These are phyloP conservation scores for Andrena marginata DNA, from an alignment of 2,888 invertebrate genomes.

Conservation along the genomic window DNA sequence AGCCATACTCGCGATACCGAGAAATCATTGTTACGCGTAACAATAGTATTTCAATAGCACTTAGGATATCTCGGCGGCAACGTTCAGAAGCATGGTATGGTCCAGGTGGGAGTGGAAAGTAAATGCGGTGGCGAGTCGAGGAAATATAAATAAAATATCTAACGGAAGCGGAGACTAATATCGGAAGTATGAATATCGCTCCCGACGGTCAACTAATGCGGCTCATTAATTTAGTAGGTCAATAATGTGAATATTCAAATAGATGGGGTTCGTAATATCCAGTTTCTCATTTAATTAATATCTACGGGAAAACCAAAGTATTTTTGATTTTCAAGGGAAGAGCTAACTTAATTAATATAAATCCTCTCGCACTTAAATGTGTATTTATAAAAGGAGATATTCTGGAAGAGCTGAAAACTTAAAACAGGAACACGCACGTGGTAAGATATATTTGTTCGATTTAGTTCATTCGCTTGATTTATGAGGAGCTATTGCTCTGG, in stretches of 20 bases:
- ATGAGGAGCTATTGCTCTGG: neutral
- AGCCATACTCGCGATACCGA: neutral
- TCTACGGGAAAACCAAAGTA: neutral
- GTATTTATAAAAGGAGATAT: neutral
- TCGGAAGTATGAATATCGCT: neutral
- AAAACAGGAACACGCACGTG: neutral
- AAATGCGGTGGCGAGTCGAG: neutral
- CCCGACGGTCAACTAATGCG: neutral
- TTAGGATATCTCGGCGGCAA: neutral
- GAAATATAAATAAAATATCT: neutral
- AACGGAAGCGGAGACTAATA: neutral
- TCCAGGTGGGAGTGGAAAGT: neutral
- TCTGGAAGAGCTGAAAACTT: neutral
- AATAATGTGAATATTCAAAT: neutral
- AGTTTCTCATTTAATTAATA: neutral
- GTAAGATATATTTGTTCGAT: neutral
- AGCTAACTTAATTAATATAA: neutral
- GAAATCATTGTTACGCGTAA: neutral
- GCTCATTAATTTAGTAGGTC: neutral
- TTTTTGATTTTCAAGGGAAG: neutral
- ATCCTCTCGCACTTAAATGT: neutral
- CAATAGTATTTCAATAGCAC: neutral
- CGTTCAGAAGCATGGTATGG: neutral
- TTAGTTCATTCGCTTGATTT: neutral
- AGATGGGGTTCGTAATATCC: neutral